Percentiles rank a stretch among this genome's conserved stretches.
These are phyloP conservation scores for Araneus ventricosus DNA, from an alignment of 1,140 invertebrate genomes.

Conservation along the genomic window DNA sequence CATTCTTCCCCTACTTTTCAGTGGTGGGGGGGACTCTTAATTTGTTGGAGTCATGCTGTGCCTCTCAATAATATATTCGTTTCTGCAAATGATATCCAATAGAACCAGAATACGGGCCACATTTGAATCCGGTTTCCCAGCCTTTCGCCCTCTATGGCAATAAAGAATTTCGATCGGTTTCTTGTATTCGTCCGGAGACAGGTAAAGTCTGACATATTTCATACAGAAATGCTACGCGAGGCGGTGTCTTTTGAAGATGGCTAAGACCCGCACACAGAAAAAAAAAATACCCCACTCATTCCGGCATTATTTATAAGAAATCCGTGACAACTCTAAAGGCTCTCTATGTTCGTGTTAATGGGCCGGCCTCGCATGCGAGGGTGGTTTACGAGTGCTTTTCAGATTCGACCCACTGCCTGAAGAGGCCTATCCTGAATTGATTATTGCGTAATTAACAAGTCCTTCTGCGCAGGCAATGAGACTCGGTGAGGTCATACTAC, in stretches of 20 bases:
- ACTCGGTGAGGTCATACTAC: constrained; percentile 25
- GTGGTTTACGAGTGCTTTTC: constrained; percentile 45
- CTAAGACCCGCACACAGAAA: not conserved
- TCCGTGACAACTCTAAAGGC: constrained; percentile 63
- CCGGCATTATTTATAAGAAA: constrained; percentile 71
- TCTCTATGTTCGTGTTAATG: constrained; percentile 59
- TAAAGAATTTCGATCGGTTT: constrained; percentile 26
- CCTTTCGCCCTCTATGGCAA: constrained; percentile 20
- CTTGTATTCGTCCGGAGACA: not conserved
- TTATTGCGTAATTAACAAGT: constrained; percentile 65
- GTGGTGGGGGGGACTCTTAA: not conserved
- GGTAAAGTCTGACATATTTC: constrained; percentile 64
- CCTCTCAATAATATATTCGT: not conserved
- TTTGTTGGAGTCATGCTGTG: not conserved
- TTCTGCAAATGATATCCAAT: not conserved
- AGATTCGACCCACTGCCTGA: constrained; percentile 8
- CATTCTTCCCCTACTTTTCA: not conserved
- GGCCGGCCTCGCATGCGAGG: constrained; percentile 35
- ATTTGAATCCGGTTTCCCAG: constrained; percentile 52
- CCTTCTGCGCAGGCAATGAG: not conserved
- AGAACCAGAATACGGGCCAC: not conserved
- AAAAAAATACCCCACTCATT: constrained; percentile 42
- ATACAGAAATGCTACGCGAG: constrained; percentile 13
- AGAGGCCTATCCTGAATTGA: constrained; percentile 51
- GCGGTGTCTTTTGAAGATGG: constrained; percentile 60